Evolutionary conservation across 2,113 vertebrate species (phyloP).

Genomic region (Hydrochoerus hydrochaeris): DNA sequence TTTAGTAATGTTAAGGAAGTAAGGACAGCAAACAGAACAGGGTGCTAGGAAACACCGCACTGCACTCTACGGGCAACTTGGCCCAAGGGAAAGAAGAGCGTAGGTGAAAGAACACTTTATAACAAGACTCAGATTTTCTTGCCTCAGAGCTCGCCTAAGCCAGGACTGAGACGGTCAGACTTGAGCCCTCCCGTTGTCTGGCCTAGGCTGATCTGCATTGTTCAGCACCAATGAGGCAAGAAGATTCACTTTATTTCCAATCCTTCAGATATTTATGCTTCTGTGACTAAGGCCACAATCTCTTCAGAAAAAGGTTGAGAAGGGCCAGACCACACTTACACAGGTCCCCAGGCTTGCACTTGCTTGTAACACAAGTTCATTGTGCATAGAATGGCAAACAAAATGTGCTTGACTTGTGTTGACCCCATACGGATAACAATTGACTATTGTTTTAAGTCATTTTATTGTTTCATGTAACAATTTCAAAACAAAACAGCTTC

Average conservation of each 20-base stretch:
- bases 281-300: background rate
- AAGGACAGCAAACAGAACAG: background rate
- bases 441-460: background rate
- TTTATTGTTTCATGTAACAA: background rate
- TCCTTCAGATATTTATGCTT: background rate
- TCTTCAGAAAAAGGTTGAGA: background rate
- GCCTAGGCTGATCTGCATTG: background rate
- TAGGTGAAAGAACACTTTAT: background rate
- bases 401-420: background rate
- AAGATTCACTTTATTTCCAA: background rate
- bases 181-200: background rate
- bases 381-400: background rate
- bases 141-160: background rate
- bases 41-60: background rate
- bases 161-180: background rate
- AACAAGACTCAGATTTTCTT: background rate
- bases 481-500: background rate
- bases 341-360: background rate
- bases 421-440: background rate
- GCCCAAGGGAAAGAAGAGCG: background rate
- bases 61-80: background rate
- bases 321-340: background rate
- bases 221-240: background rate
- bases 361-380: background rate
- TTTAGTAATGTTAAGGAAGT: slow-evolving; percentile 23